A percentile compares a stretch with the other conserved stretches of the same genome.
Evolutionary conservation across 2,888 invertebrate genomes (phyloP).

Genomic region (Nemapogon koenigi): DNA sequence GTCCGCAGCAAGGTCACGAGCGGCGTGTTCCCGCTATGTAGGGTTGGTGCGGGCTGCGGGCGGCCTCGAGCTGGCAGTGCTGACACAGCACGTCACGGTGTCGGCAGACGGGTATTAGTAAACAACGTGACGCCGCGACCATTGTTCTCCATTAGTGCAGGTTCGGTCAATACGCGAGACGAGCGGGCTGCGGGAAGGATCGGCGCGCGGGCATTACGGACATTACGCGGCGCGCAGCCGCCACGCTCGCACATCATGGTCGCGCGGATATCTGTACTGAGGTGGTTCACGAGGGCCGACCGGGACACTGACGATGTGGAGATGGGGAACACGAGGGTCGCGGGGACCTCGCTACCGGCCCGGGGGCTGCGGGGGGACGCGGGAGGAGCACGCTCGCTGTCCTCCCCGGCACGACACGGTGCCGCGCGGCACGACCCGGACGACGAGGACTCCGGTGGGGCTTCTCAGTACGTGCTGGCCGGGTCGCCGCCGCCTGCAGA

Average conservation of each 20-base stretch:
- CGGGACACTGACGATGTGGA: conserved; percentile 33
- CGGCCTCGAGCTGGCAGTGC: too few species aligned
- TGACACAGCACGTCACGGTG: neutral
- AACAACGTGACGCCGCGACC: conserved; percentile 27
- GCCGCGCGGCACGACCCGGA: neutral
- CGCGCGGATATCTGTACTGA: conserved; percentile 32
- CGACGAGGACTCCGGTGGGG: conserved; percentile 45
- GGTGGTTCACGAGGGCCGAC: too few species aligned
- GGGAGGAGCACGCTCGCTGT: conserved; percentile 21
- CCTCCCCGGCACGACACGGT: neutral
- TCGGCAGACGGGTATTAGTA: neutral
- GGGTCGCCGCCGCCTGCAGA: conserved; percentile 83
- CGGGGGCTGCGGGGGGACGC: conserved; percentile 18
- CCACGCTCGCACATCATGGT: conserved; percentile 21
- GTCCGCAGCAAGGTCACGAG: too few species aligned
- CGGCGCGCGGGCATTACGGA: conserved; percentile 48
- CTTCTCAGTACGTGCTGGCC: conserved; percentile 80
- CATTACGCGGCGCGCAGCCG: conserved; percentile 45
- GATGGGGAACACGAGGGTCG: conserved; percentile 34
- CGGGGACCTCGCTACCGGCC: conserved; percentile 26
- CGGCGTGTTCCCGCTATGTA: too few species aligned
- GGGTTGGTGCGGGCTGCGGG: too few species aligned
- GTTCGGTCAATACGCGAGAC: conserved; percentile 30
- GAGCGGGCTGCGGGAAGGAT: conserved; percentile 35
- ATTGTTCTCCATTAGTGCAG: conserved; percentile 33